Conservation (phyloP, 37 sponge, comb jelly and placozoan genomes). For the Axinella damicornis region DNA sequence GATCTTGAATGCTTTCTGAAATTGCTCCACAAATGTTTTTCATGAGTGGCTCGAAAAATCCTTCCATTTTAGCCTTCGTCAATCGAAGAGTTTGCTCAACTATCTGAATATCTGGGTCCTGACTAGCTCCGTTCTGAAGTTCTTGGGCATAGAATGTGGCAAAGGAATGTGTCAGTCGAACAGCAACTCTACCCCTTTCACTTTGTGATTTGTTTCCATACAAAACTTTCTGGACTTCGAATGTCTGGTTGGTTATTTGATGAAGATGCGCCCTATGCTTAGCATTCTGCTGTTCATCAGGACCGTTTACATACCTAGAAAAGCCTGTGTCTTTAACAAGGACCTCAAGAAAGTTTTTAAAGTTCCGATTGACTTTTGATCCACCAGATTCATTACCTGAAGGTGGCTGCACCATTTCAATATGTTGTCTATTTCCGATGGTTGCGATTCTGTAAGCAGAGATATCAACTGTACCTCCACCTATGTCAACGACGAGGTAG, state of each 20-base stretch:
- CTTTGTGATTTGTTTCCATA: conserved; percentile 25
- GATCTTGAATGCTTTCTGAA: not conserved
- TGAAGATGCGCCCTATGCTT: conserved; percentile 4
- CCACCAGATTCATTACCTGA: conserved; percentile 47
- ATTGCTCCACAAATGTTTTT: conserved; percentile 4
- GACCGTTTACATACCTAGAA: not conserved
- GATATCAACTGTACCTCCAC: conserved; percentile 56
- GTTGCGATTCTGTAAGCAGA: not conserved
- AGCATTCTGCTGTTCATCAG: not conserved
- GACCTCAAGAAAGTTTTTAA: conserved; percentile 5
- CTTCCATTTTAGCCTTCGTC: conserved; percentile 6
- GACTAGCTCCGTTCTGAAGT: too few species aligned
- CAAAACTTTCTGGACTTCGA: conserved; percentile 31
- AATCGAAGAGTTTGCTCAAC: too few species aligned
- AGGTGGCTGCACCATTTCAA: conserved; percentile 16
- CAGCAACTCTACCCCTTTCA: not conserved
- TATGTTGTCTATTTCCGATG: not conserved
- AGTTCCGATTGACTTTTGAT: conserved; percentile 13
- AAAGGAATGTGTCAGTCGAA: not conserved
- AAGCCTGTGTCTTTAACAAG: conserved; percentile 8
- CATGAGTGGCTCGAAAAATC: conserved; percentile 17
- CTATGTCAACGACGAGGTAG: conserved; percentile 49
- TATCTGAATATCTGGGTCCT: too few species aligned
- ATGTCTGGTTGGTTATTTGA: not conserved
- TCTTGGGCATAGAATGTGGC: not conserved